A percentile compares a stretch with the other conserved stretches of the same genome.
phyloP scores from a whole-genome alignment of 2,888 invertebrate species.

The Alentia gelatinosa region DNA sequence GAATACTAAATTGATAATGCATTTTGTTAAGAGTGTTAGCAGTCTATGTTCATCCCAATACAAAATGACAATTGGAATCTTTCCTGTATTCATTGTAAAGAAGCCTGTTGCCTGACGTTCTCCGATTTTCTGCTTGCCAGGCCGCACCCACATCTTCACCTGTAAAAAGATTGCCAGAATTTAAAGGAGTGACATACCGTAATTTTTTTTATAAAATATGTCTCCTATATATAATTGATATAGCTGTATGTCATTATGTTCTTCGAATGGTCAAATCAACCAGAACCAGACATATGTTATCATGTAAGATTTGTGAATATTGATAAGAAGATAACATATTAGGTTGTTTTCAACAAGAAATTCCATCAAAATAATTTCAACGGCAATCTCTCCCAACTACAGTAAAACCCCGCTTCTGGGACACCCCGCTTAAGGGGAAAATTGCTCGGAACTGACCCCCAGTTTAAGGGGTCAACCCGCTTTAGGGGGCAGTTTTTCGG shows the following conservation, averaged over 20 bases:
- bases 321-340: not conserved
- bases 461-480: no score
- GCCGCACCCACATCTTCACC: slow-evolving; percentile 72
- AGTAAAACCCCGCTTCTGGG: no score
- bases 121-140: slow-evolving; percentile 71
- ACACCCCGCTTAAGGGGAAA: no score
- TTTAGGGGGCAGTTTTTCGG: no score
- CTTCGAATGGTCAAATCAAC: not conserved
- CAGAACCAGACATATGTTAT: not conserved
- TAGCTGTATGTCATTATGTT: not conserved
- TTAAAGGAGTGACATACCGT: no score
- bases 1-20: not conserved
- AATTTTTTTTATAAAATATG: not conserved
- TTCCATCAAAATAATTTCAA: no score
- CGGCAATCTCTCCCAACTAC: no score
- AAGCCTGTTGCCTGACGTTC: slow-evolving; percentile 73
- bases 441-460: no score
- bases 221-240: not conserved
- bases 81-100: slow-evolving; percentile 61
- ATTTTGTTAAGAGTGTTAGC: not conserved
- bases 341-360: not conserved
- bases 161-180: slow-evolving; percentile 58
- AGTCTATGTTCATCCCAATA: not conserved
- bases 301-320: not conserved
- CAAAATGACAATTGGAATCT: slow-evolving; percentile 26